Base-by-base conservation (phyloP, 2,797 vertebrate species). In the Ibycter americanus region DNA sequence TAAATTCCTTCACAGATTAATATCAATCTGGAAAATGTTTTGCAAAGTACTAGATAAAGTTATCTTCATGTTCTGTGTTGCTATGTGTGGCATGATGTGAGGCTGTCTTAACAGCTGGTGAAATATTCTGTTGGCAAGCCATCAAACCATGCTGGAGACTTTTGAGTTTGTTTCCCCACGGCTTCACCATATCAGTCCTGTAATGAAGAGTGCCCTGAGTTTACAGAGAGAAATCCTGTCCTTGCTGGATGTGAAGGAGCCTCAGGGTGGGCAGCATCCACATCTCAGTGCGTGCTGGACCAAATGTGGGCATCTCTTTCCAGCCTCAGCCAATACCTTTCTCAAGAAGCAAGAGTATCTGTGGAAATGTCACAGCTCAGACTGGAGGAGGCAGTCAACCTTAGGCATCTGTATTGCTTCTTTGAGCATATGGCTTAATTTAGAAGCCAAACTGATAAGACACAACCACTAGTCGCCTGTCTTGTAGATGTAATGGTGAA, bases 11-110 rank as follows among this genome's bases (percentile, higher is more conserved):
- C 80, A 83, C 73, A 91, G 76, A 86, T 54, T 52, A 88, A 15
- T 49, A 59, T 82, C 79, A 81, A 36, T 88, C 85, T 95, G 87
- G 79, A 66, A 94, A 88, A 83, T 67, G 20, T 74, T 95, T 88
- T 91, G 40, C 67, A 52, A 83, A 83, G 70, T 21, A 74, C 27
- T 59, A 74, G 62, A 20, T 15, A 9, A 84, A 97, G 72, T 88
- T 87, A 25, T 90, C 76, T 94, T 83, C 4, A 2, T 67, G 54
- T 67, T 71, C 52, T 40, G 4, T 2, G 0, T 83, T 93, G 61
- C 72, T 90, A 3, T 56, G 49, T 81, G 67, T 70, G 61, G 47
- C 27, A 9, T 92, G 87, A 86, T 52, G 67, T 25, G 83, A 93
- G 56, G 42, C 72, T 90, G 16, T 56, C 63, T 82, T 71, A 91